Percentiles rank a stretch among this genome's conserved stretches.
Conservation (phyloP, 92 coral and sea anemone genomes). For the Meandrina meandrites region DNA sequence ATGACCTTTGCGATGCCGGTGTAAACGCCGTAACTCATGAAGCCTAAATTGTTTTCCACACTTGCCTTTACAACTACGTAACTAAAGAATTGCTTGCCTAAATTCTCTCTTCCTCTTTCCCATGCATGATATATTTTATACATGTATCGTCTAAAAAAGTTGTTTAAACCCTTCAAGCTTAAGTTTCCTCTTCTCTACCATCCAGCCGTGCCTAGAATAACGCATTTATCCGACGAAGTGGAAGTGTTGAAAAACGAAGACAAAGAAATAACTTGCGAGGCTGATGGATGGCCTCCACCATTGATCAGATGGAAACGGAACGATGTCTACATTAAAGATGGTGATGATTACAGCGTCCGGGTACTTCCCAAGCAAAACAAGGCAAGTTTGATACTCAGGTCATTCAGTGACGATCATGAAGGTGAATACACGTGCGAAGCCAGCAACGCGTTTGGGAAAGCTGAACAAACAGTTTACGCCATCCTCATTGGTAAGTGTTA, state of each 20-base stretch:
- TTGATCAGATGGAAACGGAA: conserved; percentile 19
- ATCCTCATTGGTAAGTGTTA: neutral
- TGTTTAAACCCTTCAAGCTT: neutral
- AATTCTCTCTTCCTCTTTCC: too few species aligned
- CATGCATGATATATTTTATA: too few species aligned
- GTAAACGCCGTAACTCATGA: too few species aligned
- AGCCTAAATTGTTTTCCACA: too few species aligned
- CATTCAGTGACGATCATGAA: neutral
- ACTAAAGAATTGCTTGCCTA: too few species aligned
- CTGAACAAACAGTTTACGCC: neutral
- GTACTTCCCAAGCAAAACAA: neutral
- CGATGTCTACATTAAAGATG: neutral
- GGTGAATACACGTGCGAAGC: conserved; percentile 43
- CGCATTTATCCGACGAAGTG: neutral
- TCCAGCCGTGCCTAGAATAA: conserved; percentile 21
- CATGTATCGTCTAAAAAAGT: neutral
- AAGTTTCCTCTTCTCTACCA: neutral
- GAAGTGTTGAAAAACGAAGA: neutral
- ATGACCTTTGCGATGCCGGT: too few species aligned
- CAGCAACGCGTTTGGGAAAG: conserved; percentile 28
- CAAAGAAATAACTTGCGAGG: conserved; percentile 1
- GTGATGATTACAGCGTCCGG: neutral
- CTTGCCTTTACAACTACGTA: too few species aligned
- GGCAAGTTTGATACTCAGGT: conserved; percentile 12
- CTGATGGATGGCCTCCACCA: conserved; percentile 38